Evolutionary conservation across 2,888 invertebrate genomes (phyloP).

Genomic region (Nomada ruficornis): DNA sequence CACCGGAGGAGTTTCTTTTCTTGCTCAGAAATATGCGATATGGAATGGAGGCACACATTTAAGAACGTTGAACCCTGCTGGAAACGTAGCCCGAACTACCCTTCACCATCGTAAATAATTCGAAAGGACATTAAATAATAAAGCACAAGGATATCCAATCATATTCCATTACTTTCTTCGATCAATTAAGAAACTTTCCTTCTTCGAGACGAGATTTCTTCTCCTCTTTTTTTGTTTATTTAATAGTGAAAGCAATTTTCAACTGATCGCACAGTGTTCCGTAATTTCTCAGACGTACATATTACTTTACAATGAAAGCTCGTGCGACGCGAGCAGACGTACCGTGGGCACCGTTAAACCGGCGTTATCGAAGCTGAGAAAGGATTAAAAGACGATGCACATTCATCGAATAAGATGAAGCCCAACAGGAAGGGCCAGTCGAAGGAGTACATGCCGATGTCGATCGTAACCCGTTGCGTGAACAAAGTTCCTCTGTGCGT

Average conservation of each 20-base stretch:
- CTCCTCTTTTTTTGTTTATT: no score
- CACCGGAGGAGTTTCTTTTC: background rate
- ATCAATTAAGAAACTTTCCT: background rate
- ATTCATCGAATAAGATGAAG: slow-evolving; percentile 38
- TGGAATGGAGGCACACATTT: background rate
- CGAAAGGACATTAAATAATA: no score
- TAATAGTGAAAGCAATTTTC: background rate
- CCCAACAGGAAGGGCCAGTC: slow-evolving; percentile 7
- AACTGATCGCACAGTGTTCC: background rate
- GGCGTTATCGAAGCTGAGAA: slow-evolving; percentile 29
- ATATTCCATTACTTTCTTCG: background rate
- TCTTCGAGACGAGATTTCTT: background rate
- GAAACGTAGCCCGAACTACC: background rate
- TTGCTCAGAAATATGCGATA: background rate
- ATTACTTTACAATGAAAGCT: slow-evolving; percentile 24
- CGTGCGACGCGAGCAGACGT: background rate
- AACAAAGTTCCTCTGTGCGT: slow-evolving; percentile 26
- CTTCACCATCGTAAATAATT: background rate
- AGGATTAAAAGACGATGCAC: slow-evolving; percentile 40
- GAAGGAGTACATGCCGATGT: slow-evolving; percentile 17
- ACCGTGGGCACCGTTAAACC: slow-evolving; percentile 48
- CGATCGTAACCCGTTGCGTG: slow-evolving; percentile 47
- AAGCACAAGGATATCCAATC: background rate
- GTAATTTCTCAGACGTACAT: slow-evolving; percentile 27
- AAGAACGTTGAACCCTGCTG: background rate